These are phyloP conservation scores for Gryllus longicercus DNA, from an alignment of 2,888 invertebrate species.

Conservation along the genomic window DNA sequence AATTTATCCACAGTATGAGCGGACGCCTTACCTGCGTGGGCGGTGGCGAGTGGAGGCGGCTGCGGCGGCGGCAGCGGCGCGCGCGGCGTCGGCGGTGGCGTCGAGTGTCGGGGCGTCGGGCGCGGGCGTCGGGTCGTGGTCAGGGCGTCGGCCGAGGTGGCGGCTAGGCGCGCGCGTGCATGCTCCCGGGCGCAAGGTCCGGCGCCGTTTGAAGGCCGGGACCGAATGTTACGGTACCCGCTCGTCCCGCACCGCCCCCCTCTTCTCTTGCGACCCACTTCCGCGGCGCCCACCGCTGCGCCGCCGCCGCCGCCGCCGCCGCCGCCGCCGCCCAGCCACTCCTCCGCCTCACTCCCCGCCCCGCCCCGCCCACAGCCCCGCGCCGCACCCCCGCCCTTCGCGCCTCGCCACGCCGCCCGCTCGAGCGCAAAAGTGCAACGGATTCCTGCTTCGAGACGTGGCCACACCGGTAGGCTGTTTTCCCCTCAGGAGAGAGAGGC, in stretches of 20 bases:
- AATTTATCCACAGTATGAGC: no score
- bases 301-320: background rate
- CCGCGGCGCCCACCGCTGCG: background rate
- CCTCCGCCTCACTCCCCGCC: no score
- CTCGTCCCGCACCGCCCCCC: background rate
- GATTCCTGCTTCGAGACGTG: no score
- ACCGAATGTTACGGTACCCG: constrained; percentile 17
- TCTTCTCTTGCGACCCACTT: background rate
- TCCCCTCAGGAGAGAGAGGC: no score
- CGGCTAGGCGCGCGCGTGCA: background rate
- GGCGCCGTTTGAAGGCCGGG: background rate
- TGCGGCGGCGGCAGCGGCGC: background rate
- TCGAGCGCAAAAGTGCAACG: no score
- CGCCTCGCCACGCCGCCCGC: no score
- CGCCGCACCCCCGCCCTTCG: no score
- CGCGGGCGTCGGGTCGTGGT: background rate
- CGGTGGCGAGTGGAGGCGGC: background rate
- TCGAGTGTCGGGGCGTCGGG: background rate
- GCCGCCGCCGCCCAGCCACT: no score
- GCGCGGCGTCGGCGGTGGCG: background rate
- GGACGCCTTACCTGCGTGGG: background rate
- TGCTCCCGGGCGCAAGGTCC: constrained; percentile 7
- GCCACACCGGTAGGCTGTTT: no score
- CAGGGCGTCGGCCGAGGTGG: background rate
- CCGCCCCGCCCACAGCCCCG: no score